These are phyloP conservation scores for Campaea margaritaria DNA, from an alignment of 2,888 invertebrate genomes.

Conservation along the genomic window DNA sequence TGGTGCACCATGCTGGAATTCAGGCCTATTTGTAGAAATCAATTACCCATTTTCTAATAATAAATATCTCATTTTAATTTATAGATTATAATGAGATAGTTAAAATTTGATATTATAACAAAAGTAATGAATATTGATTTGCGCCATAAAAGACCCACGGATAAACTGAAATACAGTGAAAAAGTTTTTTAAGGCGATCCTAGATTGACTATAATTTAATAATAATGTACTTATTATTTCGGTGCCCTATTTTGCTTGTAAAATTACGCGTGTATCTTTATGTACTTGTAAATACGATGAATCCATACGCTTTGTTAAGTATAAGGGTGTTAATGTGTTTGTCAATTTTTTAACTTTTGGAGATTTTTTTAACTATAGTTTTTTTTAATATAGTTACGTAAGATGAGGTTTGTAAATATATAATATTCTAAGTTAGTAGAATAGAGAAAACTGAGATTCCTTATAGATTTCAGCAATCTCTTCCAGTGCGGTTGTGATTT, in stretches of 20 bases:
- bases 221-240: conserved; percentile 76
- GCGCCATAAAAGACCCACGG: too few species aligned
- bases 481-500: conserved; percentile 63
- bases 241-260: conserved; percentile 79
- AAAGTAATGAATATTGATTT: too few species aligned
- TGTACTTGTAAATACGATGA: conserved; percentile 81
- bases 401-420: conserved; percentile 73
- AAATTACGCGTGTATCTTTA: conserved; percentile 69
- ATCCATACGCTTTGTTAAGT: conserved; percentile 84
- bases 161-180: conserved; percentile 26
- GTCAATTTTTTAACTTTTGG: conserved; percentile 81
- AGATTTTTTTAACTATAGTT: conserved; percentile 66
- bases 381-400: conserved; percentile 45
- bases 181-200: conserved; percentile 44
- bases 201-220: conserved; percentile 45
- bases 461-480: conserved; percentile 52
- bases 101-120: too few species aligned
- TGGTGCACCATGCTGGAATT: too few species aligned
- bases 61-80: too few species aligned
- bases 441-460: conserved; percentile 70
- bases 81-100: too few species aligned
- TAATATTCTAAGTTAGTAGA: conserved; percentile 51
- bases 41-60: too few species aligned
- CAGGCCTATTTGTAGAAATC: too few species aligned
- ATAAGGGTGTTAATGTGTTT: conserved; percentile 84